These are phyloP conservation scores for Uropetala carovei DNA, from an alignment of 2,888 invertebrate genomes.

Conservation along the genomic window DNA sequence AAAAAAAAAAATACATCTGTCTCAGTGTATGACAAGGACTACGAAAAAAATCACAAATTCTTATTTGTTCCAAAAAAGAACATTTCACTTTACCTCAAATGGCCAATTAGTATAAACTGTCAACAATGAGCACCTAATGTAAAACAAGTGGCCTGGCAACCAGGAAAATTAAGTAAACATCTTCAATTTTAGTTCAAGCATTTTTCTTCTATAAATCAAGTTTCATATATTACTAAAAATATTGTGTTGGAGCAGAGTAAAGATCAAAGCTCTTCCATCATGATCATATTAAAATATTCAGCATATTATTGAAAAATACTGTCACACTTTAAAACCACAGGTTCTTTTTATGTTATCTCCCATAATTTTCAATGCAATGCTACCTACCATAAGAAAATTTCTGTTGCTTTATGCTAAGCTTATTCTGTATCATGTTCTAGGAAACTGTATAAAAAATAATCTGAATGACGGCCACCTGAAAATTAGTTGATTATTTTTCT, in stretches of 20 bases:
- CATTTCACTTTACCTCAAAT: constrained; percentile 40
- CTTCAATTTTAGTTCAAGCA: not conserved
- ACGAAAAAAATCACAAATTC: constrained; percentile 28
- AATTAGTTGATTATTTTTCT: constrained; percentile 52
- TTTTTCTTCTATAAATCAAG: not conserved
- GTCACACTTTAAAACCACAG: not conserved
- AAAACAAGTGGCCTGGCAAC: no score
- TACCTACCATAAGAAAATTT: no score
- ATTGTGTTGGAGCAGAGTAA: not conserved
- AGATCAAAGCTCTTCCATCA: no score
- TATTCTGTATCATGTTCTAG: not conserved
- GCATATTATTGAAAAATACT: no score
- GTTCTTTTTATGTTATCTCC: not conserved
- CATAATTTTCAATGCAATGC: no score
- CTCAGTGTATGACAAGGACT: constrained; percentile 46
- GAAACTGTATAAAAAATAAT: not conserved
- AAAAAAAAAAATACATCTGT: constrained; percentile 21
- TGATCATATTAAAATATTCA: no score
- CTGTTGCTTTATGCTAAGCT: no score
- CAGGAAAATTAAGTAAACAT: not conserved
- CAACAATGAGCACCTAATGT: not conserved
- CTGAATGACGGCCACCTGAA: constrained; percentile 15
- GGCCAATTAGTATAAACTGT: constrained; percentile 36
- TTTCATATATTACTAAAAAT: not conserved
- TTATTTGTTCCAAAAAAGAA: constrained; percentile 52